Percentiles rank a stretch among this genome's conserved stretches.
Evolutionary conservation across 2,797 vertebrate species (phyloP).

Genomic region (Coilia nasus): DNA sequence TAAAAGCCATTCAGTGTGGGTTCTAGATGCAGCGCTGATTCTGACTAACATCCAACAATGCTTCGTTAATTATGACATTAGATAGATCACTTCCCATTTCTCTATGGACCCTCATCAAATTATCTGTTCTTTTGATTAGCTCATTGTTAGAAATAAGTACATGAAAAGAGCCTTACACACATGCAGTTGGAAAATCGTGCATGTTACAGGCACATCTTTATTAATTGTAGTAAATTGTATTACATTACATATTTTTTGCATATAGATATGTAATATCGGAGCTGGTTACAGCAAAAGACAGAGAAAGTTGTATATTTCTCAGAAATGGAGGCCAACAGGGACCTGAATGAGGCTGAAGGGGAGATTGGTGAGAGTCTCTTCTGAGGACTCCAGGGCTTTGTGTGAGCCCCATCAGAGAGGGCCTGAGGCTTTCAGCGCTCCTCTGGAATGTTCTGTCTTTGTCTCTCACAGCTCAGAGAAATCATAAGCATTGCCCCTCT

Average conservation of each 20-base stretch:
- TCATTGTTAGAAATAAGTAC: no score
- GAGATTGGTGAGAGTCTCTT: conserved; percentile 34
- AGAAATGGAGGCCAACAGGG: not conserved
- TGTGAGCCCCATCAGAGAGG: conserved; percentile 28
- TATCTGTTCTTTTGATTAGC: no score
- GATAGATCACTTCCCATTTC: no score
- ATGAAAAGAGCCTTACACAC: not conserved
- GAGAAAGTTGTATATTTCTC: conserved; percentile 38
- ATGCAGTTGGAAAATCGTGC: not conserved
- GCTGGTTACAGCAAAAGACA: not conserved
- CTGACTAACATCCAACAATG: not conserved
- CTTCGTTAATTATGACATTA: not conserved
- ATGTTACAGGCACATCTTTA: no score
- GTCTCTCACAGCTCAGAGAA: conserved; percentile 51
- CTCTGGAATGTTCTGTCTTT: conserved; percentile 57
- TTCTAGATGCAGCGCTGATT: not conserved
- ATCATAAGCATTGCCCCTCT: conserved; percentile 59
- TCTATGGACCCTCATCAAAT: no score
- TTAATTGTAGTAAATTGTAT: not conserved
- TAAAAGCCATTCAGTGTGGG: conserved; percentile 14
- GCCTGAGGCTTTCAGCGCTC: conserved; percentile 44
- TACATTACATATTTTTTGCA: not conserved
- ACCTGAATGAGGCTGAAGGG: not conserved
- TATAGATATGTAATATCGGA: not conserved
- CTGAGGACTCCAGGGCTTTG: conserved; percentile 21